Conservation (phyloP, 2,888 invertebrate species). For the Ariolimax columbianus region DNA sequence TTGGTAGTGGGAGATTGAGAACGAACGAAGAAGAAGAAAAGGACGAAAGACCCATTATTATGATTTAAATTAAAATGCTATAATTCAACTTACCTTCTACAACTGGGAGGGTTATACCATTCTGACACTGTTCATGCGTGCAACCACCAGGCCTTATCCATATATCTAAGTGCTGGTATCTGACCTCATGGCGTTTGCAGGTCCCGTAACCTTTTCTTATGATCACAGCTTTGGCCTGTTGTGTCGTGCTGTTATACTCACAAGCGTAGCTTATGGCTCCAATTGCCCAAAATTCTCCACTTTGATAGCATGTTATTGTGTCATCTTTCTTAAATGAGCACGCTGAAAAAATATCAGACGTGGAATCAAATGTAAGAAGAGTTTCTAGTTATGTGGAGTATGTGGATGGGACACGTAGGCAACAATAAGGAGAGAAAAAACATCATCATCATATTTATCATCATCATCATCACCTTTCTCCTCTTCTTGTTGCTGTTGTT, state of each 20-base stretch:
- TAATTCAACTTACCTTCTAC: neutral
- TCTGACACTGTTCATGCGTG: neutral
- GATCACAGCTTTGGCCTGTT: neutral
- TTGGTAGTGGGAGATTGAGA: too few species aligned
- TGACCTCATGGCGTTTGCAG: neutral
- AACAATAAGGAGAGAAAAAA: too few species aligned
- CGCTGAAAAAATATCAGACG: conserved; percentile 1
- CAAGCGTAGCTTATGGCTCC: neutral
- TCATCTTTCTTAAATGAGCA: neutral
- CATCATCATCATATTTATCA: too few species aligned
- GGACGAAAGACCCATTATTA: too few species aligned
- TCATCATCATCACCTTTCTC: too few species aligned
- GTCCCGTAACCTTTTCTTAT: neutral
- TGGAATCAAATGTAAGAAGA: too few species aligned
- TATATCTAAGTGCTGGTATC: neutral
- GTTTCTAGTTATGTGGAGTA: too few species aligned
- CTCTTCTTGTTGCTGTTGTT: too few species aligned
- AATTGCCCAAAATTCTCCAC: neutral
- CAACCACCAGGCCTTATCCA: neutral
- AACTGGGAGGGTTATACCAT: neutral
- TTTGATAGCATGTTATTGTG: neutral
- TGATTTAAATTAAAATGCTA: too few species aligned
- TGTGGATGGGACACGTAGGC: too few species aligned
- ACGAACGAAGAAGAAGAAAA: too few species aligned
- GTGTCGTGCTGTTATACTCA: neutral